phyloP scores from a whole-genome alignment of 92 coral and sea anemone species.

The Actinernus sp. region DNA sequence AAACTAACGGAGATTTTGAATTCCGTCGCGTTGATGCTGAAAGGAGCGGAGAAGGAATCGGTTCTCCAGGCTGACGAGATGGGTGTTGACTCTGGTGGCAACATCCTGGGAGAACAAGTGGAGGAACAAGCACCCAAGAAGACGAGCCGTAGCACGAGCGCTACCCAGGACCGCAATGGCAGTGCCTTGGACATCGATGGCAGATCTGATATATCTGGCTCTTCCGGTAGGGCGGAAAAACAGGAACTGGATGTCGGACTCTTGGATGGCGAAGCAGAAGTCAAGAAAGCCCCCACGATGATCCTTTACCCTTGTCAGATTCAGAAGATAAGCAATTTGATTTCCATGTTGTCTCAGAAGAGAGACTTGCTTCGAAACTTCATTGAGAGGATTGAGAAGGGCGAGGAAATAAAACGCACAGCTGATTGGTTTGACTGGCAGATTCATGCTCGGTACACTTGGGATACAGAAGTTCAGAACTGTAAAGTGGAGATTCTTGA shows the following conservation, averaged over 20 bases:
- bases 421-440: constrained; percentile 89
- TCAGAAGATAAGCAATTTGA: constrained; percentile 85
- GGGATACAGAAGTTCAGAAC: constrained; percentile 71
- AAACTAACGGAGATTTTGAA: constrained; percentile 66
- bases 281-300: constrained; percentile 10
- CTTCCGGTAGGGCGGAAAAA: constrained; percentile 47
- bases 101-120: constrained; percentile 20
- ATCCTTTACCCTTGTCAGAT: constrained; percentile 69
- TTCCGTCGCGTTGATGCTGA: constrained; percentile 71
- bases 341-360: constrained; percentile 83
- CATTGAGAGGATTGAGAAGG: constrained; percentile 26
- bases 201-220: constrained; percentile 63
- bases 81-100: constrained; percentile 23
- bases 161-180: constrained; percentile 57
- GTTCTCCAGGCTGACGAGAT: constrained; percentile 3
- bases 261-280: constrained; percentile 17
- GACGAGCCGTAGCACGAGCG: constrained; percentile 68
- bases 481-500: constrained; percentile 74
- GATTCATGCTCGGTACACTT: constrained; percentile 80
- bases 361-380: constrained; percentile 76
- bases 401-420: constrained; percentile 55
- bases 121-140: constrained; percentile 47
- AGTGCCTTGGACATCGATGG: constrained; percentile 69
- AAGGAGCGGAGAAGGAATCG: constrained; percentile 56
- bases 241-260: constrained; percentile 23